Percentiles rank a stretch among this genome's conserved stretches.
Conservation (phyloP, 2,113 vertebrate species). For the Cercocebus atys region DNA sequence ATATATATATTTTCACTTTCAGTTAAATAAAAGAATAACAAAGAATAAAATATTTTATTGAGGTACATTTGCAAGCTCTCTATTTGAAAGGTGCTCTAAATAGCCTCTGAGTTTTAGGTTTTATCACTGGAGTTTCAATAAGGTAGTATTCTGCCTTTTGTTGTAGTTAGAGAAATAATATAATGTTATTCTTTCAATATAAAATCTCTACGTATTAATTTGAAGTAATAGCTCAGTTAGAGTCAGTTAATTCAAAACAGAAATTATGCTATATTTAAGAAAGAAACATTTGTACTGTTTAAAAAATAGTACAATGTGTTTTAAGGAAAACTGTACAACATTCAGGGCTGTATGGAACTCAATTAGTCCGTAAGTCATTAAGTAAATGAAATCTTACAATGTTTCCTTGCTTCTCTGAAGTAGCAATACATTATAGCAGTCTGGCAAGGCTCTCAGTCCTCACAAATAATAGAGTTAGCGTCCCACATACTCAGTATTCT, state of each 20-base stretch:
- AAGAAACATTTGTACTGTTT: slow-evolving; percentile 18
- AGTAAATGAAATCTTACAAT: slow-evolving; percentile 80
- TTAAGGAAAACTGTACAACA: slow-evolving; percentile 63
- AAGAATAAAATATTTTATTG: background rate
- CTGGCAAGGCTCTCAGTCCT: slow-evolving; percentile 72
- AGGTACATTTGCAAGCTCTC: background rate
- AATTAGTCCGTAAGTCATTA: slow-evolving; percentile 81
- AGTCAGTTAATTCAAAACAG: background rate
- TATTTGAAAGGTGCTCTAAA: background rate
- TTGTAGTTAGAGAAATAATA: background rate
- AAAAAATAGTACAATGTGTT: slow-evolving; percentile 1
- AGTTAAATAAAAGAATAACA: background rate
- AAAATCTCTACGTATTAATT: background rate
- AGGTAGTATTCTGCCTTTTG: background rate
- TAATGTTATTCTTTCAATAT: background rate
- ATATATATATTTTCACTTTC: background rate
- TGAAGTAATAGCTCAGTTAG: background rate
- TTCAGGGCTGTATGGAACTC: slow-evolving; percentile 57
- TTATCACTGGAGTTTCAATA: background rate
- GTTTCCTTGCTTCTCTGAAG: slow-evolving; percentile 74
- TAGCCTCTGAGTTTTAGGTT: background rate
- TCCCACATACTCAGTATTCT: slow-evolving; percentile 55
- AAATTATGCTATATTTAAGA: background rate
- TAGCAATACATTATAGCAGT: slow-evolving; percentile 73
- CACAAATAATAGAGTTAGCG: slow-evolving; percentile 77